These are phyloP conservation scores for Chionomys nivalis DNA, from an alignment of 2,113 vertebrate genomes.

Conservation along the genomic window DNA sequence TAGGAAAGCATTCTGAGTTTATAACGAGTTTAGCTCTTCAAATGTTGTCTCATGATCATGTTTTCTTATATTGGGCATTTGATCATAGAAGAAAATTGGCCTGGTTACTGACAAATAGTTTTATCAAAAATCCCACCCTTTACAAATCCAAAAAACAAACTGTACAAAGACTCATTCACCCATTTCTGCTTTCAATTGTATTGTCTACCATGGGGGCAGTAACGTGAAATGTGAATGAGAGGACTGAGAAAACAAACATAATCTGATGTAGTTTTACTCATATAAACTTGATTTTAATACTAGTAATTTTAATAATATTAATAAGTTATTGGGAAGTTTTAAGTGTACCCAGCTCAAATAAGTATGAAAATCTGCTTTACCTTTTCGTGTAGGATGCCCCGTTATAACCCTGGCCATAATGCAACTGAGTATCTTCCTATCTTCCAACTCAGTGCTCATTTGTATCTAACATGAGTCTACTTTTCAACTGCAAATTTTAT, in stretches of 20 bases:
- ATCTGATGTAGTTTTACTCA: neutral
- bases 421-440: neutral
- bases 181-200: neutral
- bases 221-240: neutral
- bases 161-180: neutral
- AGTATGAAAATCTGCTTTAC: neutral
- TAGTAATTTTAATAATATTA: neutral
- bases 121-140: neutral
- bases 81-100: conserved; percentile 7
- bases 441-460: neutral
- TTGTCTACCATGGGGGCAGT: neutral
- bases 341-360: neutral
- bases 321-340: conserved; percentile 8
- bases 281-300: neutral
- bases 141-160: neutral
- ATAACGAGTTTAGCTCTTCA: conserved; percentile 12
- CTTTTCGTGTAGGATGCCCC: neutral
- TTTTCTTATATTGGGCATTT: neutral
- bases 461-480: neutral
- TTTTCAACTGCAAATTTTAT: neutral
- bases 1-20: conserved; percentile 12
- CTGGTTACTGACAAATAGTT: conserved; percentile 43
- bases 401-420: neutral
- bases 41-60: neutral
- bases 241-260: neutral